Evolutionary conservation across 2,888 invertebrate species (phyloP), one percentile per base, ranked within the genome.

Genomic region (Ptilodon capucinus): DNA sequence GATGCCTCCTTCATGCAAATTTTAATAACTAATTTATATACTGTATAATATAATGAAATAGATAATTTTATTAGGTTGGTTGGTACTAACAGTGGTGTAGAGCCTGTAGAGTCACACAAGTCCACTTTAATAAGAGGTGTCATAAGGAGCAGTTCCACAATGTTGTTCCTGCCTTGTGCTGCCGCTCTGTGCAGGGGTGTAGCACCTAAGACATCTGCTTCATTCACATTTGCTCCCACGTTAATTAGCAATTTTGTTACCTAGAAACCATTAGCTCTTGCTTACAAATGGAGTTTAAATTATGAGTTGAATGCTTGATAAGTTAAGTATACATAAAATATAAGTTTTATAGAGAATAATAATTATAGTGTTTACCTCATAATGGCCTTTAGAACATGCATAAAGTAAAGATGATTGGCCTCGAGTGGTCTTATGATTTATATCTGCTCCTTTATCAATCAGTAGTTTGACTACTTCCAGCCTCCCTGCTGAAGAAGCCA

Each of bases 351-450:
- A 32, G 2, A 14, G 19, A 18, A 32, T n/a, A n/a, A n/a, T n/a
- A n/a, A n/a, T 18, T 6, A 17, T 13, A 25, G 48, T 42, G 46
- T 67, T 69, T 81, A 95, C 95, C 81, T 94, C 93, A 62, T 92
- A 84, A 92, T 95, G 94, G 49, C 96, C 95, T 85, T 97, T 97
- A 0, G 97, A 97, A 51, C 96, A 95, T 35, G 96, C 96, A 91
- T 97, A 97, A 73, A 97, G 97, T 42, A 97, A 81, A 7, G 97
- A 92, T 30, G 96, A 94, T 80, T 97, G 97, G 0, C 96, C 96
- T 48, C 94, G 93, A 51, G 79, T 84, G 44, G 95, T 95, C 68
- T 93, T 93, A 41, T 94, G 93, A 84, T 96, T 94, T 0, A 97
- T 92, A 79, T 95, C 89, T 11, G 95, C 96, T 34, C 94, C 94